A percentile compares a stretch with the other conserved stretches of the same genome.
phyloP scores from a whole-genome alignment of 2,113 vertebrate species.

The Rhea americana region DNA sequence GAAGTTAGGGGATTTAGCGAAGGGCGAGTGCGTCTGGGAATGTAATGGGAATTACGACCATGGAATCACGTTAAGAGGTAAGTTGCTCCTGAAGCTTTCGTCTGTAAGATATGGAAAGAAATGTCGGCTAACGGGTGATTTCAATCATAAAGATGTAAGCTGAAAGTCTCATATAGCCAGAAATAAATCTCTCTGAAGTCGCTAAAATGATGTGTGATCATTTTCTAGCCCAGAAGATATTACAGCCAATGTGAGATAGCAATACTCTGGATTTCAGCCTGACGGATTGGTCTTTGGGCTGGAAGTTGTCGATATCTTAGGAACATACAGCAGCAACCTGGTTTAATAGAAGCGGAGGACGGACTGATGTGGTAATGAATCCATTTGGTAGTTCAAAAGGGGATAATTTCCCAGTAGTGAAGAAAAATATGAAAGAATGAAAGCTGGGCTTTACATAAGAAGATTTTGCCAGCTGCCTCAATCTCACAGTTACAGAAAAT shows the following conservation, averaged over 20 bases:
- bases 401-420: slow-evolving; percentile 23
- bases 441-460: slow-evolving; percentile 14
- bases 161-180: slow-evolving; percentile 54
- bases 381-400: slow-evolving; percentile 11
- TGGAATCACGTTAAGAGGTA: not conserved
- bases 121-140: slow-evolving; percentile 36
- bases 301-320: slow-evolving; percentile 48
- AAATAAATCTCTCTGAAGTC: slow-evolving; percentile 66
- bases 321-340: slow-evolving; percentile 16
- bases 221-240: slow-evolving; percentile 54
- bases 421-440: slow-evolving; percentile 23
- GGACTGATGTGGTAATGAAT: not conserved
- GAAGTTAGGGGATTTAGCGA: not conserved
- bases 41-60: slow-evolving; percentile 16
- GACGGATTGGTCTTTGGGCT: slow-evolving; percentile 24
- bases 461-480: slow-evolving; percentile 39
- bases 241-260: slow-evolving; percentile 29
- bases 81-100: slow-evolving; percentile 40
- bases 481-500: not conserved
- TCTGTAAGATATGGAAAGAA: slow-evolving; percentile 59
- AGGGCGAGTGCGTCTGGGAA: not conserved
- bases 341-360: not conserved
- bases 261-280: slow-evolving; percentile 43
- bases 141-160: slow-evolving; percentile 58
- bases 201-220: slow-evolving; percentile 59